Evolutionary conservation across 2,113 vertebrate species (phyloP), one percentile per base, ranked within the genome.

Genomic region (Elephantulus edwardii): DNA sequence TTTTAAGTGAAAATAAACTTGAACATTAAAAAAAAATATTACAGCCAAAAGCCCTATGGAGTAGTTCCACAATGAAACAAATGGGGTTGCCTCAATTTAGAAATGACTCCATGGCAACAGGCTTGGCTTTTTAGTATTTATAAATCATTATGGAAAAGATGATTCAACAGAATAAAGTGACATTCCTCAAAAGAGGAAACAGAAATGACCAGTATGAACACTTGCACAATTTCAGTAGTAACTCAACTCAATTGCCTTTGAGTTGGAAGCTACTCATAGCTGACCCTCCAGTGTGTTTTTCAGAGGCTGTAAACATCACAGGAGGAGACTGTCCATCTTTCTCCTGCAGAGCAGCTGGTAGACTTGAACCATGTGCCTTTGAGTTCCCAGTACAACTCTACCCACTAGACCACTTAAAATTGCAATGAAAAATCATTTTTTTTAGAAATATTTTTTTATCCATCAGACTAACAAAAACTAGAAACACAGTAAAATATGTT

Each of bases 101-200:
- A 66, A 66, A 19, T 19, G 3, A 20, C 64, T 35, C 14, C 4
- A 3, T 11, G 16, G 17, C 35, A 38, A 68, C 35, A 68, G 66
- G 66, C 35, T 68, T 22, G 64, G 19, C 20, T 35, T 68, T 38
- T 68, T 68, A 2, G 16, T 68, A 38, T 68, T 24, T n/a, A 50
- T 40, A 66, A 71, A 56, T 70, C 33, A 74, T 40, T 48, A 75
- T 48, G 42, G 11, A 66, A 87, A 77, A 66, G 26, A 38, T 11
- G 52, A 77, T 35, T 33, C 58, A 77, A 70, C 26, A 84, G 20
- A 90, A 85, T 75, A 14, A 94, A 58, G 64, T 17, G 26, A 58
- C 28, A 70, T 70, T 84, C 87, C 81, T 89, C 68, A 82, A 54
- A 83, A 88, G 35, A 64, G 46, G 16, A 85, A 77, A 62, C 46